phyloP scores from a whole-genome alignment of 1,140 invertebrate species.

The Drosophila aff. region DNA sequence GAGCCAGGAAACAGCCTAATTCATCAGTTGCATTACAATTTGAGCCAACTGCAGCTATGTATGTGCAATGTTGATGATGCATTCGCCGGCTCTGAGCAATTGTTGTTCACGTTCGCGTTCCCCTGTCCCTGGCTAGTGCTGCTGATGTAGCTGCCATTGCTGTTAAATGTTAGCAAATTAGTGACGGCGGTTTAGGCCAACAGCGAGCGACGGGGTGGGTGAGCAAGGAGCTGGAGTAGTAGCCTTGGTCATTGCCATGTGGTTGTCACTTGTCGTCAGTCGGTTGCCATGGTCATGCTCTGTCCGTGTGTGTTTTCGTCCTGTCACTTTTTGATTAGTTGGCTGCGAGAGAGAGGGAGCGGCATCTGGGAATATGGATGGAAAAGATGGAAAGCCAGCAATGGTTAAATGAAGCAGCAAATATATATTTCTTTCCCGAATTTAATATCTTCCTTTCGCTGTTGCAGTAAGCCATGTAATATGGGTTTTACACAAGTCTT shows the following conservation, averaged over 20 bases:
- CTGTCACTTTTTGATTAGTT: slow-evolving; percentile 67
- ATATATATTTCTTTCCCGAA: slow-evolving; percentile 8
- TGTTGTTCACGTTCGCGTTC: slow-evolving; percentile 23
- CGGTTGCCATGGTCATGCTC: slow-evolving; percentile 47
- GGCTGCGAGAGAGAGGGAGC: slow-evolving; percentile 24
- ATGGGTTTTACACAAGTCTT: background rate
- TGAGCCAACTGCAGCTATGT: slow-evolving; percentile 44
- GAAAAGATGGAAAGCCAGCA: background rate
- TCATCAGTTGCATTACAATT: slow-evolving; percentile 62
- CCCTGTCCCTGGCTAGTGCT: slow-evolving; percentile 8
- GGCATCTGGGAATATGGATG: background rate
- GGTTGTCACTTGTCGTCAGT: slow-evolving; percentile 68
- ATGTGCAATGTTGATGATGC: slow-evolving; percentile 49
- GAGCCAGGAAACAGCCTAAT: slow-evolving; percentile 39
- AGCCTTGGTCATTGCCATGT: slow-evolving; percentile 47
- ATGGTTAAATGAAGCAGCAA: slow-evolving; percentile 34
- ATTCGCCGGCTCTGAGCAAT: slow-evolving; percentile 30
- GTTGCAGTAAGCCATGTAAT: background rate
- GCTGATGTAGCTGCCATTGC: slow-evolving; percentile 48
- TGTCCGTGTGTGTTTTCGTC: slow-evolving; percentile 25
- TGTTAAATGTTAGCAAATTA: slow-evolving; percentile 76
- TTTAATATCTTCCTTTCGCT: slow-evolving; percentile 15
- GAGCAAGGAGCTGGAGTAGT: background rate
- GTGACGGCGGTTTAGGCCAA: slow-evolving; percentile 68
- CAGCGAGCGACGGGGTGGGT: background rate